These are phyloP conservation scores for Macroramphosus scolopax DNA, from an alignment of 2,797 vertebrate genomes.

Conservation along the genomic window DNA sequence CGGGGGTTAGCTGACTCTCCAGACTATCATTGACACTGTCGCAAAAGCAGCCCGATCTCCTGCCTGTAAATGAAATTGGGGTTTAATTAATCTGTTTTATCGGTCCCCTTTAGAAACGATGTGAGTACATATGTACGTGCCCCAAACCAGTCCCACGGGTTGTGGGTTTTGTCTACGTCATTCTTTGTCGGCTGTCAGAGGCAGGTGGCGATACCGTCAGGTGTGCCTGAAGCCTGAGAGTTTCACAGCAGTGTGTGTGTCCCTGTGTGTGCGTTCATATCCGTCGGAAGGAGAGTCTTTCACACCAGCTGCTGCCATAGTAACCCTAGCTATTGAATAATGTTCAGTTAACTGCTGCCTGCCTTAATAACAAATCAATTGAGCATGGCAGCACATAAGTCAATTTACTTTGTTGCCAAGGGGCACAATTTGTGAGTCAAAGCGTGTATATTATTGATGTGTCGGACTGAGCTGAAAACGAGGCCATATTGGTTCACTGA, in stretches of 20 bases:
- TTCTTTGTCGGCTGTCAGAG: constrained; percentile 56
- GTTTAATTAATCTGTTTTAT: constrained; percentile 1
- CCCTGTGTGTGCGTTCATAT: constrained; percentile 17
- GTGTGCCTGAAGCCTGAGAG: constrained; percentile 50
- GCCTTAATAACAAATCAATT: constrained; percentile 42
- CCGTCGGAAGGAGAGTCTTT: constrained; percentile 21
- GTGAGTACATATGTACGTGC: constrained; percentile 4
- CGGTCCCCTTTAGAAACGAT: constrained; percentile 2
- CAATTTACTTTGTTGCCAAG: constrained; percentile 33
- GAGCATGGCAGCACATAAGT: constrained; percentile 26
- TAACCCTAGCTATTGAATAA: constrained; percentile 29
- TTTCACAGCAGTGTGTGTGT: constrained; percentile 16
- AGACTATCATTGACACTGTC: neutral
- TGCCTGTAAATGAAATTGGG: too few species aligned
- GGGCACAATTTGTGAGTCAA: constrained; percentile 17
- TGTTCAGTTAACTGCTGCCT: constrained; percentile 33
- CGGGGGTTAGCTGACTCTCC: neutral
- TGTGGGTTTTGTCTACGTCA: constrained; percentile 22
- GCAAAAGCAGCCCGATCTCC: too few species aligned
- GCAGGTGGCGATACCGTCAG: constrained; percentile 68
- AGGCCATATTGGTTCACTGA: constrained; percentile 19
- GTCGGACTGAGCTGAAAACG: neutral
- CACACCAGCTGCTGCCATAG: constrained; percentile 46
- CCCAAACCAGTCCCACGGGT: constrained; percentile 54
- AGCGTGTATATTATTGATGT: constrained; percentile 49